A percentile compares a stretch with the other conserved stretches of the same genome.
These are phyloP conservation scores for Nycticryphes semicollaris DNA, from an alignment of 2,113 vertebrate species.

Conservation along the genomic window DNA sequence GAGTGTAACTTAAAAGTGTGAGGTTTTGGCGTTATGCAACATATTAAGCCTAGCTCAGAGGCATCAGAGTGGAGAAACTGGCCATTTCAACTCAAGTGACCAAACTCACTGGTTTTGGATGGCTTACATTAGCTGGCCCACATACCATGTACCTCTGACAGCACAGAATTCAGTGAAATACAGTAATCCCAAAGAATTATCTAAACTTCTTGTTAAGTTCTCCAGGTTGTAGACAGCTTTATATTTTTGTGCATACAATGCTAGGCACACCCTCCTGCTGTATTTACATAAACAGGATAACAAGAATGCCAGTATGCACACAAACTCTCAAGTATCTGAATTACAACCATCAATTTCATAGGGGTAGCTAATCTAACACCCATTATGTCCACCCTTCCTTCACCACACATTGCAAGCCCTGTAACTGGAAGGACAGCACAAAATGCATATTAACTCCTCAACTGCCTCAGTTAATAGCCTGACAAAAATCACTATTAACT, in stretches of 20 bases:
- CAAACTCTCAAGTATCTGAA: not conserved
- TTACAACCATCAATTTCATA: not conserved
- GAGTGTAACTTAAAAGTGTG: not conserved
- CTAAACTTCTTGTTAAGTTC: not conserved
- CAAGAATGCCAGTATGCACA: not conserved
- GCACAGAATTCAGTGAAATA: not conserved
- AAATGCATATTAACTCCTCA: not conserved
- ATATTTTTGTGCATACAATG: not conserved
- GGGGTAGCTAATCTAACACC: not conserved
- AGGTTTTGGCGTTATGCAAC: not conserved
- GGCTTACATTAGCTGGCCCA: not conserved
- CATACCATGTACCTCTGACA: not conserved
- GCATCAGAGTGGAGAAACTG: rapidly evolving
- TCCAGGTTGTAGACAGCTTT: not conserved
- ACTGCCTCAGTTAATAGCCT: not conserved
- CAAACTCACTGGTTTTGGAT: not conserved
- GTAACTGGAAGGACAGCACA: not conserved
- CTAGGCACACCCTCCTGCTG: not conserved
- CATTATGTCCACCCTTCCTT: not conserved
- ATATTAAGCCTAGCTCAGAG: not conserved
- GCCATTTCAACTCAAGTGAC: not conserved
- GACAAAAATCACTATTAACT: not conserved
- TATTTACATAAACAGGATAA: not conserved
- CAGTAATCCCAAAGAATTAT: not conserved
- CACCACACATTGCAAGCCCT: not conserved